Conservation (phyloP, 1,140 invertebrate species). For the Lordiphosa collinella region DNA sequence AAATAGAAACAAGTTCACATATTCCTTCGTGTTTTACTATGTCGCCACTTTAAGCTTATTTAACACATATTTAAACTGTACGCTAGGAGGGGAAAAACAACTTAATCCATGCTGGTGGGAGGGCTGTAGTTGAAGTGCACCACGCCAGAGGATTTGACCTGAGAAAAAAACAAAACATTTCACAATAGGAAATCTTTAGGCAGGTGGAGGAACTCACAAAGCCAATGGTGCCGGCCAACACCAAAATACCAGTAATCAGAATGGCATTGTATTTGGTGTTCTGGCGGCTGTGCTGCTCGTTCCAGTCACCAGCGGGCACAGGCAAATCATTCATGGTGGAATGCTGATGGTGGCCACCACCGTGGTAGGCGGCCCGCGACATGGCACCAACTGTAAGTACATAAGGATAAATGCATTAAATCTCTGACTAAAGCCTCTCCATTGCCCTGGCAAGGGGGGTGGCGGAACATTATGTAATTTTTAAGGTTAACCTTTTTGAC, state of each 20-base stretch:
- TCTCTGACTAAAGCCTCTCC: not conserved
- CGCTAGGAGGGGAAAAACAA: constrained; percentile 17
- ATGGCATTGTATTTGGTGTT: constrained; percentile 85
- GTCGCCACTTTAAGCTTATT: constrained; percentile 71
- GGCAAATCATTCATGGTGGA: constrained; percentile 87
- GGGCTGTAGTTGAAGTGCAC: constrained; percentile 82
- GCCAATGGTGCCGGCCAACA: constrained; percentile 81
- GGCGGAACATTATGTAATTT: constrained; percentile 71
- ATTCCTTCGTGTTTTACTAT: constrained; percentile 53
- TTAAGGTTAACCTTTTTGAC: constrained; percentile 61
- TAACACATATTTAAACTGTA: constrained; percentile 63
- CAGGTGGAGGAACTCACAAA: constrained; percentile 81
- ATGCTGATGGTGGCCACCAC: constrained; percentile 49
- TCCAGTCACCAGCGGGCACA: constrained; percentile 87
- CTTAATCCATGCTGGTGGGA: constrained; percentile 82
- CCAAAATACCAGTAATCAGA: constrained; percentile 83
- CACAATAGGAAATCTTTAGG: not conserved
- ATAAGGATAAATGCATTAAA: not conserved
- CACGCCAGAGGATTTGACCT: constrained; percentile 82
- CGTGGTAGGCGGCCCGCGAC: constrained; percentile 75
- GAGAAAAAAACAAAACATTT: constrained; percentile 9
- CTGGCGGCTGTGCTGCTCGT: constrained; percentile 83
- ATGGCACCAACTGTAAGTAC: constrained; percentile 56
- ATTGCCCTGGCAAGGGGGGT: not conserved
- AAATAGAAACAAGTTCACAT: constrained; percentile 26